Base-by-base conservation (phyloP, 2,113 vertebrate genomes). In the Chaenogobius annularis region DNA sequence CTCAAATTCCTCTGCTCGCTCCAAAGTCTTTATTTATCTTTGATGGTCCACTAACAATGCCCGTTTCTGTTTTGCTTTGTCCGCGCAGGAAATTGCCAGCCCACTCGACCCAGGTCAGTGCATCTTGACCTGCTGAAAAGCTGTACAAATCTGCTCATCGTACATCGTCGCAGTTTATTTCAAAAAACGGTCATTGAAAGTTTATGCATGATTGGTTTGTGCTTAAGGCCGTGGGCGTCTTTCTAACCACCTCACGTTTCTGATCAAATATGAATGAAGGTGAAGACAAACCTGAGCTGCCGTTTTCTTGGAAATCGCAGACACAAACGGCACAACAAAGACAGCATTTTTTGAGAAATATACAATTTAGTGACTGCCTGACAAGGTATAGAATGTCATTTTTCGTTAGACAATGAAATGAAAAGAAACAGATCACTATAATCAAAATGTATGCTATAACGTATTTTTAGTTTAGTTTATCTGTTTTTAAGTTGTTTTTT, bases 61-160 rank as follows among this genome's bases (percentile, higher is more conserved):
- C 19, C 7, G 37, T 58, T 62, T 59, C 9, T n/a, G n/a, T n/a
- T 75, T 23, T 78, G 37, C 77, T 40, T 37, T 47, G 40, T 78
- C 64, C 52, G 72, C 52, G 72, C 80, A 92, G 90, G 89, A 91
- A 58, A 82, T 46, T 66, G 46, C 76, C 52, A 37, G 73, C 35
- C 69, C 79, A 10, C 56, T 74, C 56, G 64, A 83, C 59, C 78
- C 84, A 92, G 91, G 91, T 92, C 82, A 90, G 89, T 89, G 54
- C 76, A 66, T 20, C 73, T 78, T 59, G 76, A 76, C 72, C 64
- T 19, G 55, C 66, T 37, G 74, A 58, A 84, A 71, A 70, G 48
- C 65, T 70, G 55, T 66, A 68, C 78, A 78, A 77, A 81, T 47
- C 68, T 31, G 62, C 65, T 63, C n/a, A n/a, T n/a, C 59, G 37